phyloP scores from a whole-genome alignment of 2,113 vertebrate species.

The Electrona antarctica region DNA sequence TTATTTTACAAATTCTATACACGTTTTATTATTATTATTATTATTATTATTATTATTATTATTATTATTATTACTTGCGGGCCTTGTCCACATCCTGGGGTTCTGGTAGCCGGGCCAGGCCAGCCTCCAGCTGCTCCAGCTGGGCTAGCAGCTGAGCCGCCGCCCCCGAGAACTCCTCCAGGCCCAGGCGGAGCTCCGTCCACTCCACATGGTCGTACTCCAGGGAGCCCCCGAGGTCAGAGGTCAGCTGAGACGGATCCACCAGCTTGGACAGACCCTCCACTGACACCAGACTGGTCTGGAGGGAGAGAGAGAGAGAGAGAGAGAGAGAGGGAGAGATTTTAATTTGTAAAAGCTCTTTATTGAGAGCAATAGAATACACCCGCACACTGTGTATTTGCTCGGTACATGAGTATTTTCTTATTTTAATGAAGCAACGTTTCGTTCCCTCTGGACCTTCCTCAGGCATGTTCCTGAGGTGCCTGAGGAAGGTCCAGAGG shows the following conservation, averaged over 20 bases:
- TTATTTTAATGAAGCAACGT: too few species aligned
- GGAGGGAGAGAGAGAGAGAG: conserved; percentile 20
- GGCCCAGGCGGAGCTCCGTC: conserved; percentile 93
- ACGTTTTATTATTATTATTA: too few species aligned
- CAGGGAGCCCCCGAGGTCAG: conserved; percentile 94
- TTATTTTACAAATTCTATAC: too few species aligned
- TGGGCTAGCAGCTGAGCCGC: conserved; percentile 92
- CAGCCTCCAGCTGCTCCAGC: conserved; percentile 95
- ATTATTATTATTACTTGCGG: too few species aligned
- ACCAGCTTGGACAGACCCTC: conserved; percentile 95
- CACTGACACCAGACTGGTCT: conserved; percentile 98
- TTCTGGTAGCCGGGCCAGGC: conserved; percentile 88
- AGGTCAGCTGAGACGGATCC: conserved; percentile 94
- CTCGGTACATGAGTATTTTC: too few species aligned
- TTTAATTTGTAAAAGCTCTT: too few species aligned
- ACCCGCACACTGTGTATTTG: too few species aligned
- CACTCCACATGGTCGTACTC: conserved; percentile 98
- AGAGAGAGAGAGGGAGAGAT: background rate
- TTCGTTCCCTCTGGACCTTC: too few species aligned
- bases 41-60: too few species aligned
- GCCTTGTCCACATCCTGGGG: conserved; percentile 93
- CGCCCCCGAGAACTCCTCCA: conserved; percentile 96
- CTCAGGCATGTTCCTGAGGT: too few species aligned
- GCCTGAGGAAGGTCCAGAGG: too few species aligned
- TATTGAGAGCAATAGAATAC: too few species aligned